Evolutionary conservation across 2,113 vertebrate genomes (phyloP).

Genomic region (Cynocephalus volans): DNA sequence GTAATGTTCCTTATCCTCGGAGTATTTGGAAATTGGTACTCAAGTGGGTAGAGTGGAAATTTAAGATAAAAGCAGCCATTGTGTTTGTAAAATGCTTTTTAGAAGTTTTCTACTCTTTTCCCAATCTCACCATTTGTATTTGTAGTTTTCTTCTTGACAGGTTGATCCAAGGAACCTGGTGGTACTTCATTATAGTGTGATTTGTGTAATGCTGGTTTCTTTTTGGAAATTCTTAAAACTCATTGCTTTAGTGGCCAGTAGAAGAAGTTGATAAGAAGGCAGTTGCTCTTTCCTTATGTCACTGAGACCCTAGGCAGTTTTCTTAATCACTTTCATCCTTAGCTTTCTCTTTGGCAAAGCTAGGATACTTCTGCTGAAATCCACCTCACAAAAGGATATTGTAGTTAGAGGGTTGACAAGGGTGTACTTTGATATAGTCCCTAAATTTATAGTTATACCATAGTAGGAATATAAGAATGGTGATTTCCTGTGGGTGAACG

Average conservation of each 20-base stretch:
- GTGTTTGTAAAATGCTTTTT: not conserved
- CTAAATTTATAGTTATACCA: not conserved
- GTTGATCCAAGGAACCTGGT: not conserved
- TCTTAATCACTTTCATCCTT: not conserved
- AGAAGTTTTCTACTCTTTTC: not conserved
- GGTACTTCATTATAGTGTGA: not conserved
- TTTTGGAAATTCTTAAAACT: not conserved
- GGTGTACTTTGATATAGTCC: not conserved
- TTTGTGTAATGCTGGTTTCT: constrained; percentile 25
- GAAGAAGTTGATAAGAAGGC: not conserved
- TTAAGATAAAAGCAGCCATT: not conserved
- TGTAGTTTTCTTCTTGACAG: not conserved
- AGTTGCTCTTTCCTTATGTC: not conserved
- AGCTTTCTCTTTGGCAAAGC: not conserved
- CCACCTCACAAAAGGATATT: too few species aligned
- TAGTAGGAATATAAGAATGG: not conserved
- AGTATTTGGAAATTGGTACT: not conserved
- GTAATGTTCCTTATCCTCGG: not conserved
- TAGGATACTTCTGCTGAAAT: not conserved
- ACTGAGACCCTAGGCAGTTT: not conserved
- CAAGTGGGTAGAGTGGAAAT: not conserved
- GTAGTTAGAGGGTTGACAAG: not conserved
- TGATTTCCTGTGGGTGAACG: not conserved
- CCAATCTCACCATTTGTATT: not conserved
- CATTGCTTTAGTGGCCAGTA: not conserved